Conservation (phyloP, 92 coral and sea anemone species). For the Montipora capitata region DNA sequence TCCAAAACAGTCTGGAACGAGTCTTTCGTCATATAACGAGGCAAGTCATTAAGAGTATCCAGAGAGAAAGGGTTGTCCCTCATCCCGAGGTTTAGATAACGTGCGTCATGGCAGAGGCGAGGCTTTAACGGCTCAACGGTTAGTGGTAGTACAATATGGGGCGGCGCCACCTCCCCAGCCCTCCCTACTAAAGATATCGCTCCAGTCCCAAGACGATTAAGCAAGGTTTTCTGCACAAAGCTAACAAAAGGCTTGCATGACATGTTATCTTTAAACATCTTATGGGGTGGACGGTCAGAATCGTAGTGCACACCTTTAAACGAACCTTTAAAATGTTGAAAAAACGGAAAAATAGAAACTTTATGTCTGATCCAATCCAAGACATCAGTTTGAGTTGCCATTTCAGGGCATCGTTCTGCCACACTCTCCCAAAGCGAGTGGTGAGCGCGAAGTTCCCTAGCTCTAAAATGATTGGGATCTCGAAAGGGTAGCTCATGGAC, state of each 20-base stretch:
- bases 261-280: conserved; percentile 22
- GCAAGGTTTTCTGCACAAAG: conserved; percentile 21
- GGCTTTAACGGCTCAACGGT: conserved; percentile 52
- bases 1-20: conserved; percentile 37
- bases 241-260: conserved; percentile 11
- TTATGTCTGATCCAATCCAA: conserved; percentile 34
- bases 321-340: conserved; percentile 45
- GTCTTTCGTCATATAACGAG: conserved; percentile 24
- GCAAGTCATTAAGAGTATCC: conserved; percentile 27
- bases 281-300: conserved; percentile 11
- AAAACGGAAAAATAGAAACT: conserved; percentile 51
- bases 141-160: conserved; percentile 28
- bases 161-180: conserved; percentile 22
- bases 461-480: too few relatives aligned
- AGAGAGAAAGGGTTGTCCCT: conserved; percentile 21
- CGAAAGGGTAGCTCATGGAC: not conserved
- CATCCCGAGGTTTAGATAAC: conserved; percentile 35
- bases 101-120: conserved; percentile 37
- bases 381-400: too few relatives aligned
- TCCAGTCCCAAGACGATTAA: conserved; percentile 6
- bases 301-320: conserved; percentile 48
- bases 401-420: not conserved
- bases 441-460: conserved; percentile 37
- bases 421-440: conserved; percentile 11
- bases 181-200: conserved; percentile 25